Evolutionary conservation across 1,140 invertebrate species (phyloP), one percentile per base, ranked within the genome.

Genomic region (Macrosteles quadrilineatus): DNA sequence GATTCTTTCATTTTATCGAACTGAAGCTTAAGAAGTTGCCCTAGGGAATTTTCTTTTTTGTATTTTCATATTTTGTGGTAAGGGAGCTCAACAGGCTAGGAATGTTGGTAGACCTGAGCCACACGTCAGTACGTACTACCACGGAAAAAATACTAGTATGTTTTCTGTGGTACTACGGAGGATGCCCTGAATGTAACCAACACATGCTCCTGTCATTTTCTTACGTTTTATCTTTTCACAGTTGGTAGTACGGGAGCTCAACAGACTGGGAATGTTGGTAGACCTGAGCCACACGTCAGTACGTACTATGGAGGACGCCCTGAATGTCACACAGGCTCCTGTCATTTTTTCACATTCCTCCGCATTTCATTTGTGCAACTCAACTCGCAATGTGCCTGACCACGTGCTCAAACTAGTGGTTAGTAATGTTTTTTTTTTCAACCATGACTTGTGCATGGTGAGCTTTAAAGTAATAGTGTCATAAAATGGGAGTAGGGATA

Each of bases 301-400:
- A 76, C 87, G 85, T 77, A 95, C 88, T 0, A 95, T 94, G 87
- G 79, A 89, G 36, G 90, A 92, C 71, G 91, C 91, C 1, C 85
- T 96, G 75, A 83, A 84, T 9, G 80, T 89, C 11, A 89, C 91
- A 0, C 84, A 84, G 74, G 92, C 94, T 0, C 94, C 94, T 0
- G 90, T 96, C 69, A 93, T 97, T 75, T 97, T 94, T 82, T 93
- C 91, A 72, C 94, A 97, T 80, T 94, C 92, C 1, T 92, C 90
- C 12, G 93, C 91, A 9, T 91, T 90, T 80, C 86, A 87, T 55
- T 82, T 95, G n/a, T 96, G 94, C 81, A 88, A 91, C 73, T 90
- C 92, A 75, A 88, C 90, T 71, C 81, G 94, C 74, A 97, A 97
- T 80, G 94, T 96, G 43, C 91, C 90, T 71, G 93, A 91, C 80